phyloP scores from a whole-genome alignment of 1,140 invertebrate species.

The Bombus pascuorum region DNA sequence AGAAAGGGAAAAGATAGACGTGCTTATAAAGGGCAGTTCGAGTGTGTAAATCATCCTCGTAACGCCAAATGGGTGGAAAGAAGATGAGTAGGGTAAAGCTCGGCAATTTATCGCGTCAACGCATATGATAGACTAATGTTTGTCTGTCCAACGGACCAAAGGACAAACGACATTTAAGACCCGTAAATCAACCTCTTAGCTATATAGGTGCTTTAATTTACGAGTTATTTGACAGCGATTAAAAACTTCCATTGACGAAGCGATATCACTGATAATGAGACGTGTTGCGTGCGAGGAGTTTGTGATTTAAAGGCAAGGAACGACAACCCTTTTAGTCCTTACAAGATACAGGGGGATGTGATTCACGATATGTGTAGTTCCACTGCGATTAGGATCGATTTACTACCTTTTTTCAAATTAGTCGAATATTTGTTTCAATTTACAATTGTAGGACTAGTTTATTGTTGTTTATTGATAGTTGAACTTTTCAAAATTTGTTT shows the following conservation, averaged over 20 bases:
- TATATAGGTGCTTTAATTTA: neutral
- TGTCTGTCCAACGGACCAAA: neutral
- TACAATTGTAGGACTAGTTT: too few species aligned
- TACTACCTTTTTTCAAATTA: too few species aligned
- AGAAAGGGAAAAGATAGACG: neutral
- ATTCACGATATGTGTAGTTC: neutral
- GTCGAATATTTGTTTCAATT: too few species aligned
- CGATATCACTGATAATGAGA: neutral
- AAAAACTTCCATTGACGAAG: constrained; percentile 18
- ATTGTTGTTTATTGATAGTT: too few species aligned
- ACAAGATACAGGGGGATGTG: too few species aligned
- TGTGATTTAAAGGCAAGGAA: neutral
- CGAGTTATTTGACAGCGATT: constrained; percentile 6
- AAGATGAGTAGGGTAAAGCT: neutral
- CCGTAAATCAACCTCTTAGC: neutral
- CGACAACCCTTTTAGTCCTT: neutral
- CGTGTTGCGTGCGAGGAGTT: neutral
- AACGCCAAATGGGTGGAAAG: neutral
- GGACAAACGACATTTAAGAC: constrained; percentile 22
- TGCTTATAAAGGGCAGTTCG: too few species aligned
- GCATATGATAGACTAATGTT: neutral
- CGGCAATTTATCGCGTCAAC: constrained; percentile 5
- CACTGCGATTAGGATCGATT: neutral
- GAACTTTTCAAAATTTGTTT: too few species aligned
- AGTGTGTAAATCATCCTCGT: constrained; percentile 1